A percentile compares a stretch with the other conserved stretches of the same genome.
Evolutionary conservation across 2,888 invertebrate genomes (phyloP).

Genomic region (Endotricha flammealis): DNA sequence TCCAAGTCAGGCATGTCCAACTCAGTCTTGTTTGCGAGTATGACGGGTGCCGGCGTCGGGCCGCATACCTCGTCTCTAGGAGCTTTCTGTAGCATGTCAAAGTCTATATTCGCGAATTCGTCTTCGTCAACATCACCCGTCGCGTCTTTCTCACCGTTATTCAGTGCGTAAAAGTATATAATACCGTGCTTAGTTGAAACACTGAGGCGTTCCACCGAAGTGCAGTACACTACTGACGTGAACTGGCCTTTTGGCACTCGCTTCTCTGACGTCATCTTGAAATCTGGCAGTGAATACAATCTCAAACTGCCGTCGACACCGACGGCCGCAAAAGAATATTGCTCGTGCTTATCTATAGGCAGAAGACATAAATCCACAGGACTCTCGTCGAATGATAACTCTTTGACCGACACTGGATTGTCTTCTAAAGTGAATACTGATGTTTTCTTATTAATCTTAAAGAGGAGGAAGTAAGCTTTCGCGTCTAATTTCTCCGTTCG

Average conservation of each 20-base stretch:
- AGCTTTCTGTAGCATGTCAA: conserved; percentile 61
- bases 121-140: conserved; percentile 85
- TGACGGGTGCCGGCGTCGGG: conserved; percentile 44
- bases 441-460: conserved; percentile 56
- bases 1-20: conserved; percentile 80
- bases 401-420: conserved; percentile 79
- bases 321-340: conserved; percentile 84
- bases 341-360: conserved; percentile 71
- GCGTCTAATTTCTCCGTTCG: conserved; percentile 42
- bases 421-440: conserved; percentile 69
- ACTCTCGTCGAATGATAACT: conserved; percentile 80
- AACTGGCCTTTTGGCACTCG: conserved; percentile 84
- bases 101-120: conserved; percentile 72
- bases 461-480: conserved; percentile 59
- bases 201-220: conserved; percentile 91
- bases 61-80: conserved; percentile 55
- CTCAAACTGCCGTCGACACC: conserved; percentile 86
- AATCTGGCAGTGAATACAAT: conserved; percentile 83
- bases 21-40: conserved; percentile 79
- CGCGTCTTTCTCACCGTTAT: conserved; percentile 84
- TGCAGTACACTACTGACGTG: conserved; percentile 90
- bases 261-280: conserved; percentile 83
- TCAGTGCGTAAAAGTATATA: conserved; percentile 88
- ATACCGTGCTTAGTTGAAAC: conserved; percentile 89
- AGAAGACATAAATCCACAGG: conserved; percentile 84